Percentiles rank a stretch among this genome's conserved stretches.
Evolutionary conservation across 1,140 invertebrate genomes (phyloP).

Genomic region (Pentalonia nigronervosa): DNA sequence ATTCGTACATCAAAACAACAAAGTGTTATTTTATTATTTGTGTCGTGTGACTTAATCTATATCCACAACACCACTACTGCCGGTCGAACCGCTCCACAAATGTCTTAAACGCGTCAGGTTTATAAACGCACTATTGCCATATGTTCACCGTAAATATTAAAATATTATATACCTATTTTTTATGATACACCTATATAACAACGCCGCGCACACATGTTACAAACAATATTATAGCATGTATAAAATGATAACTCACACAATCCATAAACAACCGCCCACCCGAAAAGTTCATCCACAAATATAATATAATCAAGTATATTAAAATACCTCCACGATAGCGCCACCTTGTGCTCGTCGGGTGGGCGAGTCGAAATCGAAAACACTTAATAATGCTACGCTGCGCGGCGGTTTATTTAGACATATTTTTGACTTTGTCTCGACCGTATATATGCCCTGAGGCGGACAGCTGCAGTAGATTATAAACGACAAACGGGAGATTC

Average conservation of each 20-base stretch:
- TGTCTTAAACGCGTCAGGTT: too few species aligned
- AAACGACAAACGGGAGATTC: background rate
- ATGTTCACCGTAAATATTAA: background rate
- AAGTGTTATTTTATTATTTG: too few species aligned
- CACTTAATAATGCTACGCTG: background rate
- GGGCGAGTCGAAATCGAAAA: background rate
- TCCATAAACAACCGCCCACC: constrained; percentile 16
- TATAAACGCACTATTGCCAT: background rate
- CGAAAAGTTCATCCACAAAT: background rate
- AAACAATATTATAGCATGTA: background rate
- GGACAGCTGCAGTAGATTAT: background rate
- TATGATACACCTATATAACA: too few species aligned
- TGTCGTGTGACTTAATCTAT: too few species aligned
- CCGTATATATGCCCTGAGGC: background rate
- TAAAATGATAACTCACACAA: background rate
- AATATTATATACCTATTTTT: too few species aligned
- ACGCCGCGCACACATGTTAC: too few species aligned
- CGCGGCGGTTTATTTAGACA: background rate
- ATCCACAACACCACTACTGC: too few species aligned
- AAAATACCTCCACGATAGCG: too few species aligned
- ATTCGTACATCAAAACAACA: too few species aligned
- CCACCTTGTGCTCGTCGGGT: too few species aligned
- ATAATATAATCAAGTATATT: background rate
- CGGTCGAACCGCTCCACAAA: too few species aligned
- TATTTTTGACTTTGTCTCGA: background rate